Evolutionary conservation across 2,113 vertebrate species (phyloP).

Genomic region (Pygathrix nemaeus): DNA sequence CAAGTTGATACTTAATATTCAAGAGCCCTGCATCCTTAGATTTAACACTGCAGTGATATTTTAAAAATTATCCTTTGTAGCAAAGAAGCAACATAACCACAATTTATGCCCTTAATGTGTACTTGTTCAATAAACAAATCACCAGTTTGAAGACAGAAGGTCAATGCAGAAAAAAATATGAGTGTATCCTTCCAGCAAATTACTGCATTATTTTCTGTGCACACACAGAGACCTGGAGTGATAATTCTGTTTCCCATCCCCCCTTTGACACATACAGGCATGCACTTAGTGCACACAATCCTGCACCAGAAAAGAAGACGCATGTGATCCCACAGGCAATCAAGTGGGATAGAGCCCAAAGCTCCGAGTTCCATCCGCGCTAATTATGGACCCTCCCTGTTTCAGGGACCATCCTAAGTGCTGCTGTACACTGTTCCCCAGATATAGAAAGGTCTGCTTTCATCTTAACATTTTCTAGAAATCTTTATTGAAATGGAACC

Average conservation of each 20-base stretch:
- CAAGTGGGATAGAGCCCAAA: background rate
- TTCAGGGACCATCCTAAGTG: background rate
- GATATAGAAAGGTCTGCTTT: background rate
- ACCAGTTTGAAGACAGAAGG: constrained; percentile 42
- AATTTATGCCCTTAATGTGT: background rate
- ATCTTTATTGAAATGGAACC: background rate
- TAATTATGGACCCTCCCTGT: background rate
- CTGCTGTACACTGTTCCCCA: fast-evolving
- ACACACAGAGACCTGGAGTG: background rate
- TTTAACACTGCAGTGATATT: background rate
- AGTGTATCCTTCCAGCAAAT: background rate
- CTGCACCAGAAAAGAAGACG: background rate
- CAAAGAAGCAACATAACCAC: background rate
- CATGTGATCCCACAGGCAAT: background rate
- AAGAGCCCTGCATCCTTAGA: background rate
- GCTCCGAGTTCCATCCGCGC: background rate
- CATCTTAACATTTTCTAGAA: background rate
- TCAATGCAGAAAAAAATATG: constrained; percentile 25
- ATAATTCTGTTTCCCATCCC: background rate
- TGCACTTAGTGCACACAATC: background rate
- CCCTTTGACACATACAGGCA: background rate
- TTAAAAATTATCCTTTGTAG: background rate
- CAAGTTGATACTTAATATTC: constrained; percentile 43
- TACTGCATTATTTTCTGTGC: background rate
- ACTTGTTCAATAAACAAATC: constrained; percentile 47